Percentiles rank a stretch among this genome's conserved stretches.
phyloP scores from a whole-genome alignment of 2,113 vertebrate species.

The Myotis davidii region DNA sequence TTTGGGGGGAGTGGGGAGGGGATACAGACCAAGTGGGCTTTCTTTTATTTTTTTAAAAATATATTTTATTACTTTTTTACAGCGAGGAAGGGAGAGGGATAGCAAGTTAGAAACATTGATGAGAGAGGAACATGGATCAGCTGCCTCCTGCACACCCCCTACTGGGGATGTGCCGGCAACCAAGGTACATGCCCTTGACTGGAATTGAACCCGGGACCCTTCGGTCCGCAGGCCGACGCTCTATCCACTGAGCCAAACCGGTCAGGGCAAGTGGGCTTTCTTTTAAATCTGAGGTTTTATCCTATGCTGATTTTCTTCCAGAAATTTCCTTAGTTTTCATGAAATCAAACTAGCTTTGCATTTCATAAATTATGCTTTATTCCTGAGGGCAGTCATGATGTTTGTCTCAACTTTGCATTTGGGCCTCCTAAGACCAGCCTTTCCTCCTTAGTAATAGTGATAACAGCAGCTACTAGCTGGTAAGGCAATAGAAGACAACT shows the following conservation, averaged over 20 bases:
- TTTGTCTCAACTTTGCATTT: not conserved
- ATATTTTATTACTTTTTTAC: no score
- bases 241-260: no score
- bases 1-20: no score
- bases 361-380: not conserved
- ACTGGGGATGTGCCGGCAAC: no score
- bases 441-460: not conserved
- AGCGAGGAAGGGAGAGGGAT: no score
- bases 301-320: not conserved
- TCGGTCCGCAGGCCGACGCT: no score
- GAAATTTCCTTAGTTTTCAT: not conserved
- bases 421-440: not conserved
- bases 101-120: no score
- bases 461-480: not conserved
- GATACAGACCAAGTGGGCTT: not conserved
- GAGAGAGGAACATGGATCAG: no score
- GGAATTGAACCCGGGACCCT: no score
- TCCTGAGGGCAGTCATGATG: not conserved
- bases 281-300: not conserved
- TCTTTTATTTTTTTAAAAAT: not conserved
- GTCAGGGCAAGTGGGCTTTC: not conserved
- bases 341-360: not conserved
- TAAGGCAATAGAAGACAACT: not conserved
- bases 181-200: no score
- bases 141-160: no score